These are phyloP conservation scores for Panorpa germanica DNA, from an alignment of 2,888 invertebrate genomes.

Conservation along the genomic window DNA sequence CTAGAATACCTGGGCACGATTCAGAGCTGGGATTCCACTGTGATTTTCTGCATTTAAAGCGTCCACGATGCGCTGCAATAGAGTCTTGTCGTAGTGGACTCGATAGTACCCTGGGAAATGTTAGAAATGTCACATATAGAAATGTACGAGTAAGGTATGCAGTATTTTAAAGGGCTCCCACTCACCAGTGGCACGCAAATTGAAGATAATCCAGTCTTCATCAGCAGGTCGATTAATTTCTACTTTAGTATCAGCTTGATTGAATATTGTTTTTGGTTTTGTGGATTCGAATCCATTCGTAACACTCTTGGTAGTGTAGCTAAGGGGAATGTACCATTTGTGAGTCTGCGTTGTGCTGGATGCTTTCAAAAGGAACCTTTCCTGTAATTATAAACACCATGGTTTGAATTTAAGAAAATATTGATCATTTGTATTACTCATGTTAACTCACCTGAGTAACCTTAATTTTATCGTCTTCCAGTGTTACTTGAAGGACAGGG, in stretches of 20 bases:
- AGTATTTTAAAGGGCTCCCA: neutral
- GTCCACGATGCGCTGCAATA: conserved; percentile 31
- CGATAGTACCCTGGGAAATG: conserved; percentile 38
- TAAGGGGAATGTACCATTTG: conserved; percentile 5
- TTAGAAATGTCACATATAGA: conserved; percentile 3
- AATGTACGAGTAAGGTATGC: neutral
- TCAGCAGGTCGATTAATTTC: too few species aligned
- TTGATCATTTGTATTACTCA: too few species aligned
- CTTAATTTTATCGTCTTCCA: too few species aligned
- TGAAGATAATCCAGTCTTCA: conserved; percentile 41
- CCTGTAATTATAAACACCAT: too few species aligned
- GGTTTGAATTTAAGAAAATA: too few species aligned
- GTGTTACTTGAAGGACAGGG: conserved; percentile 35
- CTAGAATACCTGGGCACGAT: conserved; percentile 45
- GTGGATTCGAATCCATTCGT: too few species aligned
- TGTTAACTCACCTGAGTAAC: too few species aligned
- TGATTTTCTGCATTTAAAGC: conserved; percentile 27
- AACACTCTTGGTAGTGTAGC: conserved; percentile 5
- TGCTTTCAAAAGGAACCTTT: too few species aligned
- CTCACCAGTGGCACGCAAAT: conserved; percentile 38
- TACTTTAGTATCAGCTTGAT: too few species aligned
- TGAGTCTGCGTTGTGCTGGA: conserved; percentile 3
- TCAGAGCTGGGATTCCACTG: conserved; percentile 35
- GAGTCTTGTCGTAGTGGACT: conserved; percentile 39
- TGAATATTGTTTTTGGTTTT: too few species aligned